phyloP scores from a whole-genome alignment of 2,113 vertebrate genomes.

The Syngnathus scovelli region DNA sequence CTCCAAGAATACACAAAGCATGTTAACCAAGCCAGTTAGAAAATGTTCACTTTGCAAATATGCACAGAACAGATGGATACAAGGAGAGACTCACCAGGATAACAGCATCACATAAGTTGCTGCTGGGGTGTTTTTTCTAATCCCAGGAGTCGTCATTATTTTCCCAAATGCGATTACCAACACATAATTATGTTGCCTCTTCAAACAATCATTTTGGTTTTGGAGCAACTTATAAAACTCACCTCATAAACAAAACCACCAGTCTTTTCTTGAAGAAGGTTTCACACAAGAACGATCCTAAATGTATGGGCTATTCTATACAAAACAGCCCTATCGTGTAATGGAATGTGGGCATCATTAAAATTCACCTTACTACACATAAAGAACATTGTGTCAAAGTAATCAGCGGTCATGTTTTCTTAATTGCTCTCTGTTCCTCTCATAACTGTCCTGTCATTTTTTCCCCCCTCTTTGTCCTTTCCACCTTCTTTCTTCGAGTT shows the following conservation, averaged over 20 bases:
- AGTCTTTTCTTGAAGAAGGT: constrained; percentile 41
- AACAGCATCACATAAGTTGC: constrained; percentile 53
- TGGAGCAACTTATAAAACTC: constrained; percentile 55
- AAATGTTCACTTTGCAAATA: constrained; percentile 46
- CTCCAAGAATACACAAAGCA: constrained; percentile 14
- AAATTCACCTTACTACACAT: constrained; percentile 27
- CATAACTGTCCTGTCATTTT: background rate
- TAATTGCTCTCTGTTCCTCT: constrained; percentile 24
- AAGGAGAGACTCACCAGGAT: constrained; percentile 42
- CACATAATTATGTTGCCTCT: constrained; percentile 62
- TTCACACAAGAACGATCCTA: constrained; percentile 42
- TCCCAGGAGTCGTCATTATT: constrained; percentile 64
- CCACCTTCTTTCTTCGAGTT: constrained; percentile 20
- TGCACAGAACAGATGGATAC: constrained; percentile 26
- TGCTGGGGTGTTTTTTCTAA: constrained; percentile 43
- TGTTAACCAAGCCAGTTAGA: constrained; percentile 26
- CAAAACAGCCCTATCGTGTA: constrained; percentile 38
- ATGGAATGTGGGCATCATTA: constrained; percentile 30
- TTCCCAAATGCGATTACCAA: constrained; percentile 65
- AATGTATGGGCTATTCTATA: constrained; percentile 26
- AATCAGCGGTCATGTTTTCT: constrained; percentile 29
- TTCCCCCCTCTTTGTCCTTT: constrained; percentile 16
- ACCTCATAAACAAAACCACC: constrained; percentile 41
- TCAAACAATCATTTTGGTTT: constrained; percentile 63
- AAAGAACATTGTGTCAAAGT: constrained; percentile 25